Evolutionary conservation across 2,797 vertebrate species (phyloP).

Genomic region (Acanthurus lineatus): DNA sequence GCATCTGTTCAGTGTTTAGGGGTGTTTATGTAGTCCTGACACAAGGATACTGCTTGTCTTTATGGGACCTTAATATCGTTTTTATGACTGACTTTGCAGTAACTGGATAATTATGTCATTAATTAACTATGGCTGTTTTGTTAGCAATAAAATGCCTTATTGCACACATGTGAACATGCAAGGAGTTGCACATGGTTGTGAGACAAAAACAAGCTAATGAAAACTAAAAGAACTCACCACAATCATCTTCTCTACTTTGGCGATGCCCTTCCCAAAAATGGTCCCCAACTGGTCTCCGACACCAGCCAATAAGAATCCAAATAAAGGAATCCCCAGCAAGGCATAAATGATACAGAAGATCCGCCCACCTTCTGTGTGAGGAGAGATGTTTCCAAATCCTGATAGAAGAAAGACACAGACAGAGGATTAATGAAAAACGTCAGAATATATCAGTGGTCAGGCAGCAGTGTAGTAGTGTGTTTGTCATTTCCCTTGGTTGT

Average conservation of each 20-base stretch:
- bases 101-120: not conserved
- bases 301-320: conserved; percentile 97
- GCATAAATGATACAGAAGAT: conserved; percentile 99
- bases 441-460: not conserved
- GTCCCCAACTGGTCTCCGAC: conserved; percentile 98
- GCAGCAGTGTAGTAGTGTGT: not conserved
- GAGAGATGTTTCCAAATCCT: conserved; percentile 99
- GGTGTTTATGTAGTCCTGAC: not conserved
- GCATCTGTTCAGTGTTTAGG: not conserved
- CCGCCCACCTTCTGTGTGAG: conserved; percentile 95
- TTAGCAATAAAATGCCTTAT: not conserved
- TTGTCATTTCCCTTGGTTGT: no score
- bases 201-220: not conserved
- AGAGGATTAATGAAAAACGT: not conserved
- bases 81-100: not conserved
- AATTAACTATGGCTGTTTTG: not conserved
- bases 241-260: conserved; percentile 97
- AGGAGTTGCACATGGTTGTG: not conserved
- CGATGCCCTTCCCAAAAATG: conserved; percentile 97
- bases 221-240: conserved; percentile 84
- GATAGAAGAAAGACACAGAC: conserved; percentile 27
- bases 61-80: not conserved
- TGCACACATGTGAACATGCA: conserved; percentile 13
- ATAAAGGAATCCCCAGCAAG: conserved; percentile 97
- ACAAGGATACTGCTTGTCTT: not conserved